phyloP scores from a whole-genome alignment of 2,113 vertebrate species.

The Prunella himalayana region DNA sequence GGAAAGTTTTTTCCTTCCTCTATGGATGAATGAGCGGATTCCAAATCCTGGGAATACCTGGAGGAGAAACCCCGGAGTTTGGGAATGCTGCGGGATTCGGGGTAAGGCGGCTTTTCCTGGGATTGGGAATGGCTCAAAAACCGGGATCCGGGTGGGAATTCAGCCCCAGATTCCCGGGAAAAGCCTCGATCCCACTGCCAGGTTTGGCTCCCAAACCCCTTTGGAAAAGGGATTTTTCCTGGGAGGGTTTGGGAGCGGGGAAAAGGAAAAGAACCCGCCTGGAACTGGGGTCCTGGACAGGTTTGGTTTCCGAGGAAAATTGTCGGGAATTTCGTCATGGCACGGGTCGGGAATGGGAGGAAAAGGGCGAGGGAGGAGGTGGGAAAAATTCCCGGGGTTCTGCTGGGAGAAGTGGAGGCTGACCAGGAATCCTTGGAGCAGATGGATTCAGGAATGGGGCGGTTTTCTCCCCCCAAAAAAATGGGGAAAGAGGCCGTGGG shows the following conservation, averaged over 20 bases:
- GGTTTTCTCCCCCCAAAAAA: background rate
- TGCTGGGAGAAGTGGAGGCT: background rate
- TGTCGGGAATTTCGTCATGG: rapidly evolving
- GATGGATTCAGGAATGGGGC: rapidly evolving
- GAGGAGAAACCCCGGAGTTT: rapidly evolving
- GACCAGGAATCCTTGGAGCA: background rate
- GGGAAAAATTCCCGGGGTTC: background rate
- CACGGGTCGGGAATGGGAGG: background rate
- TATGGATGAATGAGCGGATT: background rate
- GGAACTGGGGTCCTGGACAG: background rate
- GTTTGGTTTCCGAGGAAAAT: background rate
- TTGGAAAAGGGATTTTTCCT: background rate
- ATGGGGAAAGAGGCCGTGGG: background rate
- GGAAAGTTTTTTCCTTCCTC: background rate
- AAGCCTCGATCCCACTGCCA: rapidly evolving
- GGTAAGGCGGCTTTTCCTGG: background rate
- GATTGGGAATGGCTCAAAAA: background rate
- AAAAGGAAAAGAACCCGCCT: background rate
- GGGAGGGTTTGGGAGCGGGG: background rate
- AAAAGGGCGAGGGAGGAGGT: background rate
- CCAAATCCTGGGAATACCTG: background rate
- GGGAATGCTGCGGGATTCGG: background rate
- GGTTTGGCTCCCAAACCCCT: background rate
- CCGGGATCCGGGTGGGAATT: background rate
- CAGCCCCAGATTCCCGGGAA: background rate